Evolutionary conservation across 2,113 vertebrate genomes (phyloP), one percentile per base, ranked within the genome.

Genomic region (Semicossyphus pulcher): DNA sequence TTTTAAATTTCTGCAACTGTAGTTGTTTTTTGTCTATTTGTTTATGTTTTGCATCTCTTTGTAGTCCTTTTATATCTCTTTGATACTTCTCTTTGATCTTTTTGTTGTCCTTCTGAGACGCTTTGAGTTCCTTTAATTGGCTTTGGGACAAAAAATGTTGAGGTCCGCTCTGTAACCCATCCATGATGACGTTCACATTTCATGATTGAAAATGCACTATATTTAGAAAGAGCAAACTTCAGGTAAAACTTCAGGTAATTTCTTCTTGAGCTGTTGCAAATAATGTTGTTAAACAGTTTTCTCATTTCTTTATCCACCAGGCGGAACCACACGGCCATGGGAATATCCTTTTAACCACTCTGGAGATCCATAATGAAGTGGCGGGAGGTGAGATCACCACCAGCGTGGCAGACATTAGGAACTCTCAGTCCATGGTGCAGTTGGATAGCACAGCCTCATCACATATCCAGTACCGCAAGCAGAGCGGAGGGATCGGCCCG

Each of bases 311-410:
- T 48, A 9, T 42, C 42, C 47, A 4, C 42, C 64, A 98, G 97
- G 95, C 96, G 88, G 97, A 98, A 20, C 76, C 90, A 0, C 88
- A 86, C 29, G 94, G 95, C 58, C 96, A 97, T 39, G 96, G 97
- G 54, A 98, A 97, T 41, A 95, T 98, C 78, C 91, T 98, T 60
- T 88, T 98, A 7, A 96, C 96, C 20, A 95, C 96, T 0, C 93
- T 98, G 89, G 97, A 98, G 92, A 96, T 97, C 86, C 96, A 97
- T 85, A 98, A 97, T 0, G 97, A 98, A 76, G 95, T 98, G 83
- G 93, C 92, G 23, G 93, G 94, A 44, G 96, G 95, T 0, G 96
- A 98, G 91, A 90, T 97, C 51, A 94, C 95, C 29, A 95, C 95
- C 32, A 93, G 95, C 0, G 32, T 96, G 57, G 94, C 94, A 0